These are phyloP conservation scores for Plutomurus gul DNA, from an alignment of 1,140 invertebrate species.

Conservation along the genomic window DNA sequence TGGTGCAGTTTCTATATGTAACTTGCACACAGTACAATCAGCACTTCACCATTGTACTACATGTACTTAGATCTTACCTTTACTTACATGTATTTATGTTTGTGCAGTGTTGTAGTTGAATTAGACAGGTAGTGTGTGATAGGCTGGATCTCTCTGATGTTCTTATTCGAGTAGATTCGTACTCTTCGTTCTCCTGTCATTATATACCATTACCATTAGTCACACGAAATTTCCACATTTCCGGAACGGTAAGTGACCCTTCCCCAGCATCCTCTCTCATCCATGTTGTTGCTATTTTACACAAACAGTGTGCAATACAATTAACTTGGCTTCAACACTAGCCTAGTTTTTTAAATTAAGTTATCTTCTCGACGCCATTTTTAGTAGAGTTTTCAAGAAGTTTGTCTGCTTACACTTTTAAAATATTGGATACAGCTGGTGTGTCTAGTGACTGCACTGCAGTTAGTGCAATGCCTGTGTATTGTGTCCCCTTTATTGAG, in stretches of 20 bases:
- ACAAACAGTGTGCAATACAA: not conserved
- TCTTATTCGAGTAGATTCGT: constrained; percentile 8
- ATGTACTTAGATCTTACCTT: constrained; percentile 1
- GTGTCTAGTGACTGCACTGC: too few relatives aligned
- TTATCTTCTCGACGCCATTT: too few relatives aligned
- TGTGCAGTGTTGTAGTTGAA: not conserved
- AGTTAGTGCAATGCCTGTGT: too few relatives aligned
- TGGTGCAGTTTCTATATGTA: too few relatives aligned
- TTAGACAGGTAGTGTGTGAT: not conserved
- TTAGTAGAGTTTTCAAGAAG: too few relatives aligned
- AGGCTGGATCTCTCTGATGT: not conserved
- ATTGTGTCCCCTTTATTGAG: too few relatives aligned
- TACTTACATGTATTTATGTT: constrained; percentile 3
- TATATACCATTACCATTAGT: constrained; percentile 29
- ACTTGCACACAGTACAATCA: too few relatives aligned
- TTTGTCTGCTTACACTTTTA: too few relatives aligned
- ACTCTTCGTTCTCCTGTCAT: constrained; percentile 26
- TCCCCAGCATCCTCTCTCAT: constrained; percentile 14
- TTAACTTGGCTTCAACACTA: not conserved
- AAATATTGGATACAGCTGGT: too few relatives aligned
- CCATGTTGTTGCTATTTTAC: not conserved
- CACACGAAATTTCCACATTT: constrained; percentile 30
- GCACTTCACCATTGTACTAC: too few relatives aligned
- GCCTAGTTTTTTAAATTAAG: not conserved
- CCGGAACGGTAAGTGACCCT: constrained; percentile 33